These are phyloP conservation scores for Hyperoplus lanceolatus DNA, from an alignment of 2,797 vertebrate genomes.

Conservation along the genomic window DNA sequence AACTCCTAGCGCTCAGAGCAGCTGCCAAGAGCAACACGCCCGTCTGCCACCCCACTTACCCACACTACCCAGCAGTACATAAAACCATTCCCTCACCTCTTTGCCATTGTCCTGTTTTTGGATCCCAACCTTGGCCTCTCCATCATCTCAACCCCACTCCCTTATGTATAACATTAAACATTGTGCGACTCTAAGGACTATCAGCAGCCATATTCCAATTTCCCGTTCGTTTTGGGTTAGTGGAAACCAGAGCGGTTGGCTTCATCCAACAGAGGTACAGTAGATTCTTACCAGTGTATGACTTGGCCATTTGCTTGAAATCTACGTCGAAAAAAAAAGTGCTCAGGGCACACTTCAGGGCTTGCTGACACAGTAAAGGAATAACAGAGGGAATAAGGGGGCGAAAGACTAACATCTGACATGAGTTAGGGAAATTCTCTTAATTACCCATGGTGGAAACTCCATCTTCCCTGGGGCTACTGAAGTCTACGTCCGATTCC, in stretches of 20 bases:
- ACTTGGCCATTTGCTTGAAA: constrained; percentile 69
- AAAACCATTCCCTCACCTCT: constrained; percentile 38
- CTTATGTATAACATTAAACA: constrained; percentile 45
- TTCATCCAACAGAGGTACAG: constrained; percentile 44
- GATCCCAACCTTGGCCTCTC: constrained; percentile 11
- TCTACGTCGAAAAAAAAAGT: constrained; percentile 68
- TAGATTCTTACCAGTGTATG: constrained; percentile 59
- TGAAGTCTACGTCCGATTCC: constrained; percentile 23
- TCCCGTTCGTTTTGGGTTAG: constrained; percentile 58
- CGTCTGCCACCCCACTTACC: constrained; percentile 69
- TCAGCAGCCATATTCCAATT: constrained; percentile 65
- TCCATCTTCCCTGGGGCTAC: constrained; percentile 56
- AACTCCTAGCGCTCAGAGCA: constrained; percentile 48
- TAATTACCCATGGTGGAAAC: constrained; percentile 74
- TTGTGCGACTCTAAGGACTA: constrained; percentile 43
- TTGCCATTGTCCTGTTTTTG: constrained; percentile 17
- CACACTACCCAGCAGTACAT: constrained; percentile 32
- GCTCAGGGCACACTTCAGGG: constrained; percentile 76
- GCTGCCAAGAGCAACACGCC: constrained; percentile 81
- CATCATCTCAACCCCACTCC: constrained; percentile 9
- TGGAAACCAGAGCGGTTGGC: constrained; percentile 60
- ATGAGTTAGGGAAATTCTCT: constrained; percentile 76
- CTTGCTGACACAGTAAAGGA: constrained; percentile 75
- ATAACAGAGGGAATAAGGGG: constrained; percentile 61
- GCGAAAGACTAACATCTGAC: constrained; percentile 81